phyloP scores from a whole-genome alignment of 2,888 invertebrate genomes.

The Dynastes tityus region DNA sequence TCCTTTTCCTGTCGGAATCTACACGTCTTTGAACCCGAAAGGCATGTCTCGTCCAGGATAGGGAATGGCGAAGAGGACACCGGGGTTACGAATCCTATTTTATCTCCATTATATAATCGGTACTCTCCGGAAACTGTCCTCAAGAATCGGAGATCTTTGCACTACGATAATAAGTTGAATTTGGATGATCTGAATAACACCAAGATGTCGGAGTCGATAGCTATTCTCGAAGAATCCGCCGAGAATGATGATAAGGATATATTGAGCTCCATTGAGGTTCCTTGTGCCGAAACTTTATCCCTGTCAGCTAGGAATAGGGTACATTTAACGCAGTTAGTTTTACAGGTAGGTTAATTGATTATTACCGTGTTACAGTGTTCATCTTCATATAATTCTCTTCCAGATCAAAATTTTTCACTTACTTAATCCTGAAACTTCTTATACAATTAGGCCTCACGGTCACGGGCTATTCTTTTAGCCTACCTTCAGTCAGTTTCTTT shows the following conservation, averaged over 20 bases:
- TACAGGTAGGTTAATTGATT: conserved; percentile 59
- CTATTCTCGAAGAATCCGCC: conserved; percentile 61
- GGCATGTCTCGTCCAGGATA: conserved; percentile 29
- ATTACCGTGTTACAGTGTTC: not conserved
- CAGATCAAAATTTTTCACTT: no score
- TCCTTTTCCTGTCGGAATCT: conserved; percentile 54
- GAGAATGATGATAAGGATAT: conserved; percentile 57
- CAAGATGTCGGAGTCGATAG: conserved; percentile 56
- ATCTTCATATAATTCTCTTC: no score
- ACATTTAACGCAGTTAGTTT: conserved; percentile 64
- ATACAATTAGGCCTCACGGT: no score
- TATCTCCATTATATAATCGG: conserved; percentile 57
- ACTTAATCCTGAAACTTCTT: no score
- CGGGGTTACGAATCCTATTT: conserved; percentile 53
- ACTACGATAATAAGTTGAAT: conserved; percentile 51
- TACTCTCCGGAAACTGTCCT: conserved; percentile 52
- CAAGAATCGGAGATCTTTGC: conserved; percentile 48
- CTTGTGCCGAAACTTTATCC: conserved; percentile 62
- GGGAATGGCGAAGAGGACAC: conserved; percentile 50
- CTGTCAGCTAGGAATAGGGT: conserved; percentile 62
- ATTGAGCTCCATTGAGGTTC: conserved; percentile 53
- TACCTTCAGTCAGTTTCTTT: no score
- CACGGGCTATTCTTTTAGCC: no score
- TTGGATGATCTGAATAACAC: conserved; percentile 45
- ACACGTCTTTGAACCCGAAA: conserved; percentile 55